A percentile compares a stretch with the other conserved stretches of the same genome.
Evolutionary conservation across 92 coral and sea anemone species (phyloP).

Genomic region (Ricordea florida): DNA sequence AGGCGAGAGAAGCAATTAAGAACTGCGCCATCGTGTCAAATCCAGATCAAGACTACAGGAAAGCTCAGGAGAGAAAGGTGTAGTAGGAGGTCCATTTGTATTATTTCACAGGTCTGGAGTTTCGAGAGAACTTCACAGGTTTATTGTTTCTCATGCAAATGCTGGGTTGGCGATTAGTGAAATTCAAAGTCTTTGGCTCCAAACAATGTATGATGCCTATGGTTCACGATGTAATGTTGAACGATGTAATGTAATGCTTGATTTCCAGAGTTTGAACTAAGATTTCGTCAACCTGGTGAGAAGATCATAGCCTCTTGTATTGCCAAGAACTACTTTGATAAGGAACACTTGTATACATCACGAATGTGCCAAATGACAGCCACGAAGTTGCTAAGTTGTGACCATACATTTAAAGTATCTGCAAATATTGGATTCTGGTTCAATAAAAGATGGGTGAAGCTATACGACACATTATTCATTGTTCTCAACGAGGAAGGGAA

Average conservation of each 20-base stretch:
- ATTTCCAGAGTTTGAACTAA: slow-evolving; percentile 37
- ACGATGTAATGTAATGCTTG: background rate
- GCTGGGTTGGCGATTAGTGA: no score
- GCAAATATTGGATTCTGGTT: no score
- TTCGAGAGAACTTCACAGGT: no score
- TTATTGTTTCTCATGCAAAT: no score
- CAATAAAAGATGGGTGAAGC: no score
- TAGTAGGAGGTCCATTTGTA: background rate
- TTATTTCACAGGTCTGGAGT: slow-evolving; percentile 53
- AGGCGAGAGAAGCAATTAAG: slow-evolving; percentile 50
- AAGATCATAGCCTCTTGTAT: slow-evolving; percentile 40
- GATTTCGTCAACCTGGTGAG: slow-evolving; percentile 26
- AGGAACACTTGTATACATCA: slow-evolving; percentile 24
- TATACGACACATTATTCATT: no score
- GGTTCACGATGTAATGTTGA: slow-evolving; percentile 12
- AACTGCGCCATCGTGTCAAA: slow-evolving; percentile 42
- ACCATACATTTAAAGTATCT: slow-evolving; percentile 41
- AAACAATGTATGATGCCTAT: slow-evolving; percentile 25
- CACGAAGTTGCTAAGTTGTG: slow-evolving; percentile 31
- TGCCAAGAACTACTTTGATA: slow-evolving; percentile 15
- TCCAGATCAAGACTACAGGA: slow-evolving; percentile 34
- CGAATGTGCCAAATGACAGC: slow-evolving; percentile 46
- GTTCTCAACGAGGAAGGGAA: no score
- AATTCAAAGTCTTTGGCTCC: slow-evolving; percentile 40
- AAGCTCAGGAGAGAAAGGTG: slow-evolving; percentile 28